Percentiles rank a stretch among this genome's conserved stretches.
Evolutionary conservation across 2,888 invertebrate species (phyloP).

Genomic region (Drosophila quinaria): DNA sequence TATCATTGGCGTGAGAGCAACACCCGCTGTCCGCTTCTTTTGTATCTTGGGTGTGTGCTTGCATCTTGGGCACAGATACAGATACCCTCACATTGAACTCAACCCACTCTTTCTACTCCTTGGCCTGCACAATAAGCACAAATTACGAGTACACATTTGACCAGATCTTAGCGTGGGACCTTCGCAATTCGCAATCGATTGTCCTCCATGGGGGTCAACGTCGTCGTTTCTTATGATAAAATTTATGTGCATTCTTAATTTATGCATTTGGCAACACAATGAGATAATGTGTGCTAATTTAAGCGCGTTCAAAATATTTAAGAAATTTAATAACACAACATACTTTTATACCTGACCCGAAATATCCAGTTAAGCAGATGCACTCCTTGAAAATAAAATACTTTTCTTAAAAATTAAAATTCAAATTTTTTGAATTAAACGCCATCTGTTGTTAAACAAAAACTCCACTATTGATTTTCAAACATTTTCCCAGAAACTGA

Average conservation of each 20-base stretch:
- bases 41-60: conserved; percentile 45
- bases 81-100: neutral
- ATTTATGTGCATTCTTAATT: conserved; percentile 70
- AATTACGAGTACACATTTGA: conserved; percentile 70
- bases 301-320: neutral
- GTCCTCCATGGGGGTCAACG: conserved; percentile 65
- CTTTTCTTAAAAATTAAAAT: too few species aligned
- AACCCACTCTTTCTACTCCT: neutral
- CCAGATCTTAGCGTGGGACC: conserved; percentile 22
- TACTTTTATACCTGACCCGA: too few species aligned
- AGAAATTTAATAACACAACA: neutral
- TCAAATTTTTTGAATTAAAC: too few species aligned
- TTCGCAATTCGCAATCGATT: conserved; percentile 20
- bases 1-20: conserved; percentile 20
- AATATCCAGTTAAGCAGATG: too few species aligned
- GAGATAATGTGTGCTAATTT: conserved; percentile 8
- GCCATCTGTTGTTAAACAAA: too few species aligned
- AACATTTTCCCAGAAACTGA: too few species aligned
- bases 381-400: too few species aligned
- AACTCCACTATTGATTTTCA: too few species aligned
- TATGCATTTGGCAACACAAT: conserved; percentile 49
- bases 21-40: conserved; percentile 70
- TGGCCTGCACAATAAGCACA: conserved; percentile 73
- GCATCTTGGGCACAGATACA: conserved; percentile 34
- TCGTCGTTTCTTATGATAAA: conserved; percentile 60